Evolutionary conservation across 1,140 invertebrate genomes (phyloP).

Genomic region (Aporrectodea caliginosa): DNA sequence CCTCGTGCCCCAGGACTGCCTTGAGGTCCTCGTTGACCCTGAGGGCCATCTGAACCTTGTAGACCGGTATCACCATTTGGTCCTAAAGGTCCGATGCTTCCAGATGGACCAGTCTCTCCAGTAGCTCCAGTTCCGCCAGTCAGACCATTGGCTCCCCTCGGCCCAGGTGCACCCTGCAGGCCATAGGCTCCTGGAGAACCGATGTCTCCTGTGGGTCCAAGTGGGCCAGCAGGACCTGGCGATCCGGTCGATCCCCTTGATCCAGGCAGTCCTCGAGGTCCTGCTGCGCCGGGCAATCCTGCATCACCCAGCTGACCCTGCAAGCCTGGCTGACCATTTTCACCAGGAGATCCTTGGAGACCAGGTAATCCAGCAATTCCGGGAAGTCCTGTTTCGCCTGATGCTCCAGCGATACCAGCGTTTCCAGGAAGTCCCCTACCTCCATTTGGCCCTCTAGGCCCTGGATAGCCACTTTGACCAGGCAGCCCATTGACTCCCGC

Average conservation of each 20-base stretch:
- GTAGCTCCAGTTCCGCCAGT: conserved; percentile 15
- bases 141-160: background rate
- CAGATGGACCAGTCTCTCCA: conserved; percentile 40
- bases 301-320: background rate
- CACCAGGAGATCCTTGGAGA: conserved; percentile 19
- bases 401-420: conserved; percentile 38
- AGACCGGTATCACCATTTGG: conserved; percentile 44
- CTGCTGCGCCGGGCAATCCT: background rate
- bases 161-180: conserved; percentile 8
- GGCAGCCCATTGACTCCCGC: background rate
- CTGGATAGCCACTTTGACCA: background rate
- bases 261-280: background rate
- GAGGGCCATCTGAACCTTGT: conserved; percentile 27
- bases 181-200: background rate
- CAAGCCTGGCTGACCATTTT: conserved; percentile 3
- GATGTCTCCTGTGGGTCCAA: background rate
- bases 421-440: conserved; percentile 38
- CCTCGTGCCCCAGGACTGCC: conserved; percentile 13
- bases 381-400: conserved; percentile 44
- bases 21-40: conserved; percentile 46
- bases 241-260: conserved; percentile 4
- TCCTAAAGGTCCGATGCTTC: conserved; percentile 42
- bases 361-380: conserved; percentile 20
- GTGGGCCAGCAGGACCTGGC: background rate
- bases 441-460: too few relatives aligned